These are phyloP conservation scores for Avahi laniger DNA, from an alignment of 2,797 vertebrate species.

Conservation along the genomic window DNA sequence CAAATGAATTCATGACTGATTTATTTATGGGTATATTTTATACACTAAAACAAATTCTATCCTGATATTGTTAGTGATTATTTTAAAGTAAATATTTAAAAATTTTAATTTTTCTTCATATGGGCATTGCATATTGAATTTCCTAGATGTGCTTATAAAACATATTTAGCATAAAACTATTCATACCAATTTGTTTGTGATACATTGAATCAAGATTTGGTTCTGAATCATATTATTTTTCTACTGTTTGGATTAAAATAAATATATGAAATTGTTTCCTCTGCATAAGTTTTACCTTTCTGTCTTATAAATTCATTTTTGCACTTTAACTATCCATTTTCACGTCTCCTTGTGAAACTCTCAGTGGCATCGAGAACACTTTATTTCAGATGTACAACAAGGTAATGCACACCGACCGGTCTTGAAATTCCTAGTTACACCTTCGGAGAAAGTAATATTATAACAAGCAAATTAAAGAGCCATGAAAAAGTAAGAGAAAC, in stretches of 20 bases:
- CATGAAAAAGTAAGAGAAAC: conserved; percentile 66
- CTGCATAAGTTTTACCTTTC: not conserved
- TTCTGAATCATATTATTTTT: not conserved
- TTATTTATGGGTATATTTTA: not conserved
- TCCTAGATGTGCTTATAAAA: not conserved
- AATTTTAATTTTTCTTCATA: conserved; percentile 14
- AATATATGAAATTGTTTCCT: not conserved
- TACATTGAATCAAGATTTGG: not conserved
- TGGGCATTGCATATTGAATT: not conserved
- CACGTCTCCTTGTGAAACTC: conserved; percentile 34
- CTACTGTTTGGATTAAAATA: not conserved
- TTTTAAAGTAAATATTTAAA: not conserved
- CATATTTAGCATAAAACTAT: not conserved
- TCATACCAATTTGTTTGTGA: conserved; percentile 25
- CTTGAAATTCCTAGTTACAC: conserved; percentile 48
- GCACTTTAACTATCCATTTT: not conserved
- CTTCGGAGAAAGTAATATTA: conserved; percentile 50
- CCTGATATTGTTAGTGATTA: not conserved
- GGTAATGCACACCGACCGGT: not conserved
- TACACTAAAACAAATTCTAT: not conserved
- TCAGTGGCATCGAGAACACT: not conserved
- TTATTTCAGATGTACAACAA: conserved; percentile 39
- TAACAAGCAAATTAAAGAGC: conserved; percentile 70
- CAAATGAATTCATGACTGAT: not conserved
- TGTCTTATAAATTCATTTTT: not conserved